phyloP scores from a whole-genome alignment of 2,797 vertebrate species.

The Gephyroberyx darwinii region DNA sequence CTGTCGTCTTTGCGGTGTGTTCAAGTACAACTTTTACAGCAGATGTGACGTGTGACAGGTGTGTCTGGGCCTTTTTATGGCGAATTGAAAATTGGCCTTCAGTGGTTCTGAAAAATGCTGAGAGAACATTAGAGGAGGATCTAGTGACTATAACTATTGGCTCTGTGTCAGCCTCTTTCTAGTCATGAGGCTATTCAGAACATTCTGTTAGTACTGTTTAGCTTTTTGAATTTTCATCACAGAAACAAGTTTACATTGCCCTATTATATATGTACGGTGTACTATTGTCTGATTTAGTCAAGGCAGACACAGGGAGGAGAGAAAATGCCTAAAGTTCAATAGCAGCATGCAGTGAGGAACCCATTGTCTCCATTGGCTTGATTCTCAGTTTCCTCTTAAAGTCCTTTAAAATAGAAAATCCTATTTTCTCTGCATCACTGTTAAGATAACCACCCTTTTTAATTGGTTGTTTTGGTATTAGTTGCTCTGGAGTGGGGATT shows the following conservation, averaged over 20 bases:
- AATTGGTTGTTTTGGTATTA: constrained; percentile 3
- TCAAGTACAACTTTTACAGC: too few species aligned
- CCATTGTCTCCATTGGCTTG: not conserved
- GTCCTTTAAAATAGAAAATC: not conserved
- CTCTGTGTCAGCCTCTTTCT: not conserved
- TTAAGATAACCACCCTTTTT: not conserved
- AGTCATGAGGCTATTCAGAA: not conserved
- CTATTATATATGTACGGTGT: constrained; percentile 25
- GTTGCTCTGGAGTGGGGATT: not conserved
- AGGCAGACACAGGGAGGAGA: constrained; percentile 12
- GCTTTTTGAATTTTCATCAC: not conserved
- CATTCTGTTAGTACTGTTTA: not conserved
- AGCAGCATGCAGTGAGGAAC: constrained; percentile 27
- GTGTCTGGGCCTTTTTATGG: not conserved
- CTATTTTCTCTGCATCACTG: not conserved
- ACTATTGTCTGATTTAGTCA: constrained; percentile 21
- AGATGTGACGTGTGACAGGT: too few species aligned
- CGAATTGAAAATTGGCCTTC: not conserved
- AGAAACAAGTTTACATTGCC: constrained; percentile 24
- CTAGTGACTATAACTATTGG: not conserved
- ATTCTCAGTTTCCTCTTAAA: not conserved
- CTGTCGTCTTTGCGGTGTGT: too few species aligned
- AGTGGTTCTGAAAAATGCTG: constrained; percentile 1
- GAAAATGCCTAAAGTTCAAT: constrained; percentile 54
- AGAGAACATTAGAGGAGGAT: not conserved